Conservation (phyloP, 2,797 vertebrate genomes). For the Sebastes miniatus region DNA sequence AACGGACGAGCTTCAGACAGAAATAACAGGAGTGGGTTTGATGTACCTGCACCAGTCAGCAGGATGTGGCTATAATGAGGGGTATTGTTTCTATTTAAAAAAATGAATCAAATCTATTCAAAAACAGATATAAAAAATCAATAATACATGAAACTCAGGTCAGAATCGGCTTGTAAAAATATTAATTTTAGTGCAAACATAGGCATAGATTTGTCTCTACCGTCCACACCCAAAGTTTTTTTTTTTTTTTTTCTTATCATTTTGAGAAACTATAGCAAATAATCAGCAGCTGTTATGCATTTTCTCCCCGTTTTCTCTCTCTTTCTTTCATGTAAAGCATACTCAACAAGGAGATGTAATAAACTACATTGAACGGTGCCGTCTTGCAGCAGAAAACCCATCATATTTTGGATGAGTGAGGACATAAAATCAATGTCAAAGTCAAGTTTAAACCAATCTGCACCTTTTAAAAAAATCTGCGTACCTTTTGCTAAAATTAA, state of each 20-base stretch:
- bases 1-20: background rate
- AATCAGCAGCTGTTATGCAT: background rate
- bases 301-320: background rate
- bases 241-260: background rate
- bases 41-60: background rate
- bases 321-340: background rate
- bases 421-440: background rate
- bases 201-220: no score
- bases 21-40: constrained; percentile 11
- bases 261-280: background rate
- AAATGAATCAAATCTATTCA: background rate
- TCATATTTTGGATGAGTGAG: background rate
- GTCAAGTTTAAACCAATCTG: background rate
- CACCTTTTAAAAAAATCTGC: background rate
- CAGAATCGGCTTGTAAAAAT: no score
- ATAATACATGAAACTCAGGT: no score
- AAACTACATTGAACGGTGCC: background rate
- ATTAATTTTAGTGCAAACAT: no score
- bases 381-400: background rate
- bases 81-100: background rate
- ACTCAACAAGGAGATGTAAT: background rate
- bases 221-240: no score
- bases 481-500: background rate
- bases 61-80: background rate
- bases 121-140: no score